Evolutionary conservation across 1,140 invertebrate species (phyloP), one percentile per base, ranked within the genome.

Genomic region (Micrasema longulum): DNA sequence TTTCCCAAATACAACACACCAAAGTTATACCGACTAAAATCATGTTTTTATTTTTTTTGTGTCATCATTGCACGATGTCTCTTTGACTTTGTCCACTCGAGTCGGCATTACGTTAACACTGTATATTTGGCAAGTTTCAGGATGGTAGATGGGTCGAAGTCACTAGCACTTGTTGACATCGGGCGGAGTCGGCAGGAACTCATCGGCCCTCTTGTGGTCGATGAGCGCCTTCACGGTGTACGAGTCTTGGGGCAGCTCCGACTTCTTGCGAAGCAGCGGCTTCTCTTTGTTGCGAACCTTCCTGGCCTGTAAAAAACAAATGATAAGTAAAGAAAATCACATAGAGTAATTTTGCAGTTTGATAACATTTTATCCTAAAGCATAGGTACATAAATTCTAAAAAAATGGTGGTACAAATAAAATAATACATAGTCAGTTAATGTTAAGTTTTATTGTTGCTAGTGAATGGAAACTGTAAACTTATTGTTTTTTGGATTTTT

Each of bases 161-260:
- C 69, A 90, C 90, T 93, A 93, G 90, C 92, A 93, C 82, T 92
- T 91, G 85, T 93, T 93, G 52, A 91, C 88, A 85, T 95, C 93
- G 48, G 93, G 93, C 72, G 93, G 92, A 52, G 94, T 92, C 65
- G 78, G 22, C 31, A 96, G 90, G 86, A 88, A 96, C 78, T 95
- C 92, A 83, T 97, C 96, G 70, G 94, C 90, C 77, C 95, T 88
- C 84, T 96, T 96, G 86, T 98, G 95, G 81, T 95, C 94, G 79
- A 91, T 94, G 68, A 98, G 88, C 73, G 95, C 95, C 80, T 92
- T 92, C 77, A 97, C 91, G 35, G 94, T 97, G 79, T 92, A 91
- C 73, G 91, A 89, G 86, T 98, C 96, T 79, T 96, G 93, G 23
- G 96, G 96, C 81, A 98, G 86, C 84, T 98, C 96, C 12, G 95